Conservation (phyloP, 2,113 vertebrate species). For the Strix uralensis region DNA sequence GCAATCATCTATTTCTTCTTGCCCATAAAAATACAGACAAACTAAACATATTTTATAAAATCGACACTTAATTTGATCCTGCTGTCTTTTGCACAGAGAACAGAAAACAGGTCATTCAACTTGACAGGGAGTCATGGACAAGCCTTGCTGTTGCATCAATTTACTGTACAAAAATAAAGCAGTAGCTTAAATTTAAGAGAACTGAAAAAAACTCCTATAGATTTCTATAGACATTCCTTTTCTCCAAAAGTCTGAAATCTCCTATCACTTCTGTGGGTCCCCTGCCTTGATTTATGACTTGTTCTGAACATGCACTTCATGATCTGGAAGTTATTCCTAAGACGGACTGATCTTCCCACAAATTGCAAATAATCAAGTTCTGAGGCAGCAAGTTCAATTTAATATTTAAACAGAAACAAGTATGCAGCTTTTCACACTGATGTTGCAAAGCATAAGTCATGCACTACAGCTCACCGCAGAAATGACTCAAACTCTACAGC, state of each 20-base stretch:
- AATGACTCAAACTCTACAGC: constrained; percentile 3
- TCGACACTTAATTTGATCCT: not conserved
- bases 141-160: not conserved
- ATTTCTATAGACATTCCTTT: not conserved
- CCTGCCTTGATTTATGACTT: not conserved
- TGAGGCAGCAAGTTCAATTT: not conserved
- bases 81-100: not conserved
- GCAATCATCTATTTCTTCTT: not conserved
- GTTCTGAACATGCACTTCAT: not conserved
- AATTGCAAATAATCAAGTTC: not conserved
- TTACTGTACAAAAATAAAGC: not conserved
- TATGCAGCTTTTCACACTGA: not conserved
- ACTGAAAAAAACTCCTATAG: not conserved
- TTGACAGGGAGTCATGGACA: not conserved
- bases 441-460: not conserved
- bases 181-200: not conserved
- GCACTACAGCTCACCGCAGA: not conserved
- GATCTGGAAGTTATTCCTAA: not conserved
- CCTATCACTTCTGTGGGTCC: not conserved
- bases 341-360: not conserved
- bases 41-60: not conserved
- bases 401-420: not conserved
- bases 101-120: not conserved
- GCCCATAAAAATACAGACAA: not conserved
- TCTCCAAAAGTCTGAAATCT: not conserved